Conservation (phyloP, 2,797 vertebrate genomes). For the Notolepis coatsorum region DNA sequence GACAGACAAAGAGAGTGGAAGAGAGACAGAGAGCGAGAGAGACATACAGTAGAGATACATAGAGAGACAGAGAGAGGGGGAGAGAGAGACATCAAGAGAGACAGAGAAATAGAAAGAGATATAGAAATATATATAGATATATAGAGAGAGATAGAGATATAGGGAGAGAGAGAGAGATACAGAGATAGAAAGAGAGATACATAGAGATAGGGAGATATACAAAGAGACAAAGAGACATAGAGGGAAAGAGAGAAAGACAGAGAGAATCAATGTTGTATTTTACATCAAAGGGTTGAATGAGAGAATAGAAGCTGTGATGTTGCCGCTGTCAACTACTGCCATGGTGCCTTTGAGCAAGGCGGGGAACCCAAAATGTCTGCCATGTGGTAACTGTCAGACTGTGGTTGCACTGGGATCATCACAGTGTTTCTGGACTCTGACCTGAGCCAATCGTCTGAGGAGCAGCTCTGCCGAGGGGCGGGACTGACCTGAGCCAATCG, state of each 20-base stretch:
- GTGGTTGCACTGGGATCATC: too few relatives aligned
- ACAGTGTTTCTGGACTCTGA: too few relatives aligned
- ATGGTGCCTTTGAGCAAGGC: too few relatives aligned
- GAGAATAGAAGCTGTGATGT: too few relatives aligned
- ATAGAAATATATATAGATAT: background rate
- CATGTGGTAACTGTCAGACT: too few relatives aligned
- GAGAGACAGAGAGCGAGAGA: background rate
- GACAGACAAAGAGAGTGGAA: background rate
- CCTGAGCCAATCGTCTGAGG: conserved; percentile 94
- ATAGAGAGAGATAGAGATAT: conserved; percentile 46
- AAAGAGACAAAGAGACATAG: background rate
- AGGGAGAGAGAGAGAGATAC: conserved; percentile 45
- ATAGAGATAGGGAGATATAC: too few relatives aligned
- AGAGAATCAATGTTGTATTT: too few relatives aligned
- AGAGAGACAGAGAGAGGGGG: background rate
- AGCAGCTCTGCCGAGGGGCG: conserved; percentile 90
- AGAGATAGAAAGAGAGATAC: background rate
- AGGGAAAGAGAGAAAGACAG: too few relatives aligned
- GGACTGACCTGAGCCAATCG: conserved; percentile 92
- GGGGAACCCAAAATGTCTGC: too few relatives aligned
- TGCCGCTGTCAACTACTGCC: too few relatives aligned
- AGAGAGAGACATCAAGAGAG: conserved; percentile 8
- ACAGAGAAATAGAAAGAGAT: background rate
- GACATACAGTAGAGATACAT: too few relatives aligned
- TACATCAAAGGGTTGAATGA: too few relatives aligned